Evolutionary conservation across 2,113 vertebrate species (phyloP).

Genomic region (Cyprinus carpio): DNA sequence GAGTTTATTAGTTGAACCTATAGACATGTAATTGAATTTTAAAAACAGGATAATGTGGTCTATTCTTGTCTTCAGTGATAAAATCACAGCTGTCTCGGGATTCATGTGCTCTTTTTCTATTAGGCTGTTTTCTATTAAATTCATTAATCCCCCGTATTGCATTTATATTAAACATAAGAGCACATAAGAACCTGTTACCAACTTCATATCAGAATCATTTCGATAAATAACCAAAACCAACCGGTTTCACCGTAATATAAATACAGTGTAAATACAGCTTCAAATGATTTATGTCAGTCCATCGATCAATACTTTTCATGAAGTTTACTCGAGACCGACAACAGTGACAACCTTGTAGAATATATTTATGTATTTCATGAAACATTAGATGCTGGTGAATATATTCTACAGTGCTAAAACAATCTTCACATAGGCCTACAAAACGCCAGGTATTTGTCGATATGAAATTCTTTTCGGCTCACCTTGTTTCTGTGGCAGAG

Average conservation of each 20-base stretch:
- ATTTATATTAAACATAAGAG: background rate
- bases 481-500: constrained; percentile 22
- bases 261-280: background rate
- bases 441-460: background rate
- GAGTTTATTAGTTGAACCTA: background rate
- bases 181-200: background rate
- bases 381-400: background rate
- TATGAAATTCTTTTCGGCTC: background rate
- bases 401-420: background rate
- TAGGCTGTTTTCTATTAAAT: background rate
- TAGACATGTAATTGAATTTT: constrained; percentile 25
- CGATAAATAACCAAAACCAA: background rate
- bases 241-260: background rate
- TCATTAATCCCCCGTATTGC: no score
- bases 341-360: background rate
- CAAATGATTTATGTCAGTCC: background rate
- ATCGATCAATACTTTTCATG: background rate
- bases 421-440: background rate
- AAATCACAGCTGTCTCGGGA: background rate
- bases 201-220: background rate
- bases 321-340: background rate
- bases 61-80: background rate
- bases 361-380: background rate
- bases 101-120: background rate
- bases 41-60: constrained; percentile 16